A percentile compares a stretch with the other conserved stretches of the same genome.
Conservation (phyloP, 2,888 invertebrate genomes). For the Tridacna crocea region DNA sequence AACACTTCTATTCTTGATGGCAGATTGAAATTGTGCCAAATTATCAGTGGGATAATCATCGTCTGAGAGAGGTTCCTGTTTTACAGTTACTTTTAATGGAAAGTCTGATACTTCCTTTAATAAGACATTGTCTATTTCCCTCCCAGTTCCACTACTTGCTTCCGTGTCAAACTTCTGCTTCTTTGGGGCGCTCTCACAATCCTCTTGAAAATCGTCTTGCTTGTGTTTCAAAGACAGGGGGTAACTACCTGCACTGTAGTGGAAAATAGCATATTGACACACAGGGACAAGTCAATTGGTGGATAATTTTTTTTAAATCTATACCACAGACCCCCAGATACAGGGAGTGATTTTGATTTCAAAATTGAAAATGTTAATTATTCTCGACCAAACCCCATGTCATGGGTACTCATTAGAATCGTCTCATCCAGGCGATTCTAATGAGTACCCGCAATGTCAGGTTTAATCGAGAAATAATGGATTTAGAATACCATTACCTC, state of each 20-base stretch:
- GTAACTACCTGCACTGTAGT: conserved; percentile 36
- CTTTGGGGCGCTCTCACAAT: not conserved
- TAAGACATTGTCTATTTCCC: conserved; percentile 33
- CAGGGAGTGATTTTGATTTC: no score
- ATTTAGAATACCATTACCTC: no score
- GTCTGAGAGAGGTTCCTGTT: conserved; percentile 37
- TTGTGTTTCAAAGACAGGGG: conserved; percentile 41
- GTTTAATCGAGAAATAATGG: no score
- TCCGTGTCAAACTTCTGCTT: not conserved
- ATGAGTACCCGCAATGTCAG: no score
- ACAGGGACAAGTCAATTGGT: no score
- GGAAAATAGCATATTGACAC: no score
- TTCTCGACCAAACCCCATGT: no score
- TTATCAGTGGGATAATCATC: conserved; percentile 90
- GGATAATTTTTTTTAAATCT: no score
- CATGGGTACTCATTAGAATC: no score
- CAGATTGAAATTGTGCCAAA: conserved; percentile 91
- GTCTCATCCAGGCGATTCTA: no score
- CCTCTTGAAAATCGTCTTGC: not conserved
- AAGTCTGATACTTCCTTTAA: conserved; percentile 44
- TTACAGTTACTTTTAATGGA: conserved; percentile 35
- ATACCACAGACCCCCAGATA: no score
- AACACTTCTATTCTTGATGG: not conserved
- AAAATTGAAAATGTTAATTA: no score
- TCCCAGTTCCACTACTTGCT: not conserved